Evolutionary conservation across 2,113 vertebrate species (phyloP).

Genomic region (Pteruthius melanotis): DNA sequence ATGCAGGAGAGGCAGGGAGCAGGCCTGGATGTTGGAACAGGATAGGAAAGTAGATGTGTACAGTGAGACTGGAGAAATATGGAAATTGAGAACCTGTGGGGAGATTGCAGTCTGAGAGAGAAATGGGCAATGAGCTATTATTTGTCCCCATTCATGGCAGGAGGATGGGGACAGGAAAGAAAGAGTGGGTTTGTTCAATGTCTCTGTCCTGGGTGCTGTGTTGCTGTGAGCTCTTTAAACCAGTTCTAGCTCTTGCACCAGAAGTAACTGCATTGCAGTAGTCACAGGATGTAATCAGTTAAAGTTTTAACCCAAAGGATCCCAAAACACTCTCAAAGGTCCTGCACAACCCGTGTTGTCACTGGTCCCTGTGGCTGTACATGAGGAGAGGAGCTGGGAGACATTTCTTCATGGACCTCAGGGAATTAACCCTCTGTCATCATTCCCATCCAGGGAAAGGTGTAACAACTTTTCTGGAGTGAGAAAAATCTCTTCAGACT

Average conservation of each 20-base stretch:
- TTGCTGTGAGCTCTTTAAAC: slow-evolving; percentile 20
- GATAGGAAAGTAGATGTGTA: neutral
- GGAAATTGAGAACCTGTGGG: neutral
- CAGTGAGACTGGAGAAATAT: neutral
- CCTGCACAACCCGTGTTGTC: neutral
- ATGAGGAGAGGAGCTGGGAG: neutral
- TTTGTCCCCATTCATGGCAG: neutral
- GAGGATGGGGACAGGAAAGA: neutral
- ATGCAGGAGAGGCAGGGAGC: neutral
- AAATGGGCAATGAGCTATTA: neutral
- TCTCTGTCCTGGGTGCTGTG: neutral
- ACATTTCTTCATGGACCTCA: neutral
- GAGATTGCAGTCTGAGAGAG: neutral
- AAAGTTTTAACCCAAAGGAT: slow-evolving; percentile 7
- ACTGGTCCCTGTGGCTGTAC: neutral
- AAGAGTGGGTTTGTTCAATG: neutral
- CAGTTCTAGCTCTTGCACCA: slow-evolving; percentile 31
- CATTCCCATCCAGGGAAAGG: neutral
- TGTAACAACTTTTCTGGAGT: neutral
- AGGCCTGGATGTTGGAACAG: neutral
- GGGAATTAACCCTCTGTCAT: neutral
- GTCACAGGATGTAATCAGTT: neutral
- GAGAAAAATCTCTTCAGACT: neutral
- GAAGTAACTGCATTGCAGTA: slow-evolving; percentile 50
- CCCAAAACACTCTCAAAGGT: neutral